A percentile compares a stretch with the other conserved stretches of the same genome.
These are phyloP conservation scores for Pyrocephalus nanus DNA, from an alignment of 2,797 vertebrate genomes.

Conservation along the genomic window DNA sequence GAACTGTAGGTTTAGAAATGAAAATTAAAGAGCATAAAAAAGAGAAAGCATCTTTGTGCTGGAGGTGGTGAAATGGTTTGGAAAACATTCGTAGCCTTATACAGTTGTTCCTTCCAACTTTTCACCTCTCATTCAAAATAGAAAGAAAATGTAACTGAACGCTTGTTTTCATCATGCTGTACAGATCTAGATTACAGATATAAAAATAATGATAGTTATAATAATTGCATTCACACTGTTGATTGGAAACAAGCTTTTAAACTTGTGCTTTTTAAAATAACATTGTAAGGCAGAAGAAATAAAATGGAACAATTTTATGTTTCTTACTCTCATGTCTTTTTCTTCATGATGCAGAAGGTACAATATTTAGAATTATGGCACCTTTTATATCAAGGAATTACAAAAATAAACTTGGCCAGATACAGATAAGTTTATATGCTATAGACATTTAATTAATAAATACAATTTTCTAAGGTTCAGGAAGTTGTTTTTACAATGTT, in stretches of 20 bases:
- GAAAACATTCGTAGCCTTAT: conserved; percentile 11
- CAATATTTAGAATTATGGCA: neutral
- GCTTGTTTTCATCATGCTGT: neutral
- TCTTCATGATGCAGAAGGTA: neutral
- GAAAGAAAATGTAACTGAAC: neutral
- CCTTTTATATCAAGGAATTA: conserved; percentile 6
- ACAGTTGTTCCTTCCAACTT: conserved; percentile 18
- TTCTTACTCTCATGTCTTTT: neutral
- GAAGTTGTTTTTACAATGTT: conserved; percentile 46
- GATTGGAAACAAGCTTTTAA: neutral
- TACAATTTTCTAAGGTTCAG: conserved; percentile 28
- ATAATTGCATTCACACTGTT: neutral
- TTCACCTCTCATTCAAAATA: neutral
- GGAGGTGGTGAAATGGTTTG: conserved; percentile 18
- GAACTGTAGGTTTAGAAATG: conserved; percentile 16
- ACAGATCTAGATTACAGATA: neutral
- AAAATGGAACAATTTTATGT: neutral
- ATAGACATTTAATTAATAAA: conserved; percentile 42
- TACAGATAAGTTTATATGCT: neutral
- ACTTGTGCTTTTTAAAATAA: neutral
- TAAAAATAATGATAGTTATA: neutral
- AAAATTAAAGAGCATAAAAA: conserved; percentile 25
- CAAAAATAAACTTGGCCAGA: conserved; percentile 8
- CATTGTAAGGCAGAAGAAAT: neutral
- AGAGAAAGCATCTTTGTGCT: conserved; percentile 18